Conservation (phyloP, 2,113 vertebrate species). For the Microcebus tavaratra region DNA sequence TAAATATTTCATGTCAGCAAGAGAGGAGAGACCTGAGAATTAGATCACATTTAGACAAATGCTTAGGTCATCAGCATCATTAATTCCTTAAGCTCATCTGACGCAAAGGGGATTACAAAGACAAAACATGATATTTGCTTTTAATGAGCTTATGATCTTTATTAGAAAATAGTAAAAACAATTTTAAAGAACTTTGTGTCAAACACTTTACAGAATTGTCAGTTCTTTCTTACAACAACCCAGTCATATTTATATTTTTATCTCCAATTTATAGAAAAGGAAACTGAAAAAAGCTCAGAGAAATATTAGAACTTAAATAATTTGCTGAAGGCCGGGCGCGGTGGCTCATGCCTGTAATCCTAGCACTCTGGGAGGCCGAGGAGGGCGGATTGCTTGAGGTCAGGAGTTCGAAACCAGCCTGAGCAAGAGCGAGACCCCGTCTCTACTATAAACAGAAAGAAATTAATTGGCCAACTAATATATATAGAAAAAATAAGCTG, state of each 20-base stretch:
- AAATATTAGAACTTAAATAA: conserved; percentile 12
- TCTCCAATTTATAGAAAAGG: not conserved
- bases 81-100: conserved; percentile 38
- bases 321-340: not conserved
- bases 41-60: conserved; percentile 35
- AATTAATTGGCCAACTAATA: too few species aligned
- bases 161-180: not conserved
- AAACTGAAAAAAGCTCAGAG: not conserved
- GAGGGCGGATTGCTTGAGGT: too few species aligned
- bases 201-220: not conserved
- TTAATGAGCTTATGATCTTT: conserved; percentile 16
- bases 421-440: too few species aligned
- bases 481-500: too few species aligned
- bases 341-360: too few species aligned
- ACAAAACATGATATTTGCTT: conserved; percentile 16
- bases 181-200: conserved; percentile 18
- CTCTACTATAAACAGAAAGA: too few species aligned
- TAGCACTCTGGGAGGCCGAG: too few species aligned
- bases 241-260: conserved; percentile 4
- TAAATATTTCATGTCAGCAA: conserved; percentile 25
- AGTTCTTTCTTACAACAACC: not conserved
- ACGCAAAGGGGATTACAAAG: conserved; percentile 31
- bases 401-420: too few species aligned
- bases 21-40: not conserved
- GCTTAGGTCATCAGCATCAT: conserved; percentile 27